Conservation (phyloP, 2,888 invertebrate genomes). For the Rhabditoides inermis region DNA sequence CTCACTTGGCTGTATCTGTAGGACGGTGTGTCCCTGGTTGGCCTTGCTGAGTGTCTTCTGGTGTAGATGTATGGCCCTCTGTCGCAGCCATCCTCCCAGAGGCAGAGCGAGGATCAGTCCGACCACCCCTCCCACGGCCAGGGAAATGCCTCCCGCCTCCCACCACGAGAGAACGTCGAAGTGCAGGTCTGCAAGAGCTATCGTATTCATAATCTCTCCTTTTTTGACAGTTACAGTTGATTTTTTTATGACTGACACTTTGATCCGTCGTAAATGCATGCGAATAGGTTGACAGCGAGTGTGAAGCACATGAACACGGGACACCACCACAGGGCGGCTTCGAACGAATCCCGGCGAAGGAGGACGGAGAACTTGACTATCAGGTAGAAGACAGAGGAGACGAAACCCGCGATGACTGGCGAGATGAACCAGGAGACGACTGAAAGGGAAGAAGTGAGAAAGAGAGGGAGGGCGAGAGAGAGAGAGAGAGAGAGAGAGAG, state of each 20-base stretch:
- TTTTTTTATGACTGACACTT: constrained; percentile 21
- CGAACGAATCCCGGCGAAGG: constrained; percentile 21
- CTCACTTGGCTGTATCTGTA: too few relatives aligned
- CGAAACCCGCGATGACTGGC: constrained; percentile 79
- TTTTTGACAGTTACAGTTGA: background rate
- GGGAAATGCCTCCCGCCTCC: constrained; percentile 21
- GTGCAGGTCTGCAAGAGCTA: constrained; percentile 22
- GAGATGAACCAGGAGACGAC: constrained; percentile 95
- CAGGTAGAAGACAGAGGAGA: constrained; percentile 73
- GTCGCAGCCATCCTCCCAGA: constrained; percentile 9
- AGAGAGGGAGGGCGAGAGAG: background rate
- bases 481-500: background rate
- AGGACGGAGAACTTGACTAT: constrained; percentile 74
- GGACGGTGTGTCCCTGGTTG: background rate
- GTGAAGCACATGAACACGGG: constrained; percentile 60
- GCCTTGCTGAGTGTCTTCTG: background rate
- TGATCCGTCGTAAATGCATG: constrained; percentile 80
- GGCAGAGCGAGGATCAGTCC: constrained; percentile 23
- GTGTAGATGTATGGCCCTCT: constrained; percentile 1
- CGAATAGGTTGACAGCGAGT: constrained; percentile 86
- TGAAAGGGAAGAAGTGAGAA: constrained; percentile 2
- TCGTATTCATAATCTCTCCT: background rate
- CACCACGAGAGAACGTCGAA: constrained; percentile 23
- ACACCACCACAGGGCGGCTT: constrained; percentile 19
- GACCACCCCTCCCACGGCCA: constrained; percentile 17